Conservation (phyloP, 2,888 invertebrate species). For the Dinocampus coccinellae region DNA sequence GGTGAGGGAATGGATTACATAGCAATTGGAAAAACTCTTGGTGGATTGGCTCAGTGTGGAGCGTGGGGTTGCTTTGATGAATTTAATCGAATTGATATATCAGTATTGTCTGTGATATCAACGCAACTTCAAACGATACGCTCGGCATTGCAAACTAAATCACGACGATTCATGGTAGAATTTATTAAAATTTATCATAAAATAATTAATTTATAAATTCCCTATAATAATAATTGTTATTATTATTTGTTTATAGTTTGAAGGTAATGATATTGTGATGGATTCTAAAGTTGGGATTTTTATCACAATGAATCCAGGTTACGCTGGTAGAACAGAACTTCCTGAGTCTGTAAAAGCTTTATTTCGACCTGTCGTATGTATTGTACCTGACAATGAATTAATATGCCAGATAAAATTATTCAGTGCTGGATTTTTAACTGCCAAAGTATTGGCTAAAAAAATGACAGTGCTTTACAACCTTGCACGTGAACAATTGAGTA, state of each 20-base stretch:
- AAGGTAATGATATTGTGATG: constrained; percentile 84
- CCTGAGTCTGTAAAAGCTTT: constrained; percentile 93
- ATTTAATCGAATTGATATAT: constrained; percentile 93
- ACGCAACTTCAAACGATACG: constrained; percentile 91
- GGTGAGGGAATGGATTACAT: constrained; percentile 94
- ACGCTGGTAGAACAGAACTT: constrained; percentile 90
- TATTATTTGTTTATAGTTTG: constrained; percentile 74
- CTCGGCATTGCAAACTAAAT: constrained; percentile 82
- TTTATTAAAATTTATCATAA: not conserved
- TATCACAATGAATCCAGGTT: constrained; percentile 96
- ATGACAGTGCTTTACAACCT: constrained; percentile 93
- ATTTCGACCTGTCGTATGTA: constrained; percentile 93
- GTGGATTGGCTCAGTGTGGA: constrained; percentile 86
- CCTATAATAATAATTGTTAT: not conserved
- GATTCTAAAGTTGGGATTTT: constrained; percentile 92
- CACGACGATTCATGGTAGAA: constrained; percentile 81
- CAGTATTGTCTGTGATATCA: constrained; percentile 93
- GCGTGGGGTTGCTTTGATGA: constrained; percentile 98
- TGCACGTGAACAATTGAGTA: constrained; percentile 89
- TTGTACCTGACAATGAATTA: constrained; percentile 90
- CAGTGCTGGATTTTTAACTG: constrained; percentile 91
- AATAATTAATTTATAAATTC: not conserved
- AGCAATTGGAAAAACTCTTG: constrained; percentile 83
- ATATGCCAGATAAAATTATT: constrained; percentile 93
- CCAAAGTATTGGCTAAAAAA: constrained; percentile 92